Evolutionary conservation across 37 sponge, comb jelly and placozoan species (phyloP), one percentile per base, ranked within the genome.

Genomic region (Theonella swinhoei): DNA sequence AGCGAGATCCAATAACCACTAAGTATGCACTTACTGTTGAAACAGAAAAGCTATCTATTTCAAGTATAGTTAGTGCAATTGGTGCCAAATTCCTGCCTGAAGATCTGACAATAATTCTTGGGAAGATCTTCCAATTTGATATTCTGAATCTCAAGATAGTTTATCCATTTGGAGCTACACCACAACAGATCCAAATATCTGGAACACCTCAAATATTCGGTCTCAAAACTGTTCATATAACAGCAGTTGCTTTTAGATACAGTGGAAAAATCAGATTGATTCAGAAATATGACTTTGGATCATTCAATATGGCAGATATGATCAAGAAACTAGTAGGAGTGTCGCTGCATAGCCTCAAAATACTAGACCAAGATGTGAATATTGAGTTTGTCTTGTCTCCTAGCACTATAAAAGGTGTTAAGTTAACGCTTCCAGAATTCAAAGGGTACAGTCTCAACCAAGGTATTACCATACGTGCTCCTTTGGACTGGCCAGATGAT

Each of bases 401-500:
- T 47, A 7, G 7, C 54, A 47, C 7, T 47, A 47, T 47, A 7
- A 47, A 47, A 14, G 54, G 54, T 14, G 54, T 47, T 14, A 47
- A 7, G 14, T 14, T 47, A 17, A 17, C 54, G 54, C 11, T 47
- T 14, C 54, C 54, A 47, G 31, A 30, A 22, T 30, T 29, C 31
- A 22, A 9, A 8, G 35, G 9, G 20, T 4, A 3, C 23, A 34
- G 9, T 19, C 23, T 74, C 2, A 1, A 34, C 19, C 1, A 36
- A 41, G 84, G 76, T 25, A 29, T 74, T 2, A 38, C 76, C 0
- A 29, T 83, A 34, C 11, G 42, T 23, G 76, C 58, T 5, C 34
- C 62, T 8, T 23, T 70, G 0, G 3, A 36, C 2, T 72, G 65
- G 65, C 82, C 82, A 25, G 4, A 0, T 14, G 25, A 8, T 14